A percentile compares a stretch with the other conserved stretches of the same genome.
Conservation (phyloP, 2,888 invertebrate species). For the Saturnia pavonia region DNA sequence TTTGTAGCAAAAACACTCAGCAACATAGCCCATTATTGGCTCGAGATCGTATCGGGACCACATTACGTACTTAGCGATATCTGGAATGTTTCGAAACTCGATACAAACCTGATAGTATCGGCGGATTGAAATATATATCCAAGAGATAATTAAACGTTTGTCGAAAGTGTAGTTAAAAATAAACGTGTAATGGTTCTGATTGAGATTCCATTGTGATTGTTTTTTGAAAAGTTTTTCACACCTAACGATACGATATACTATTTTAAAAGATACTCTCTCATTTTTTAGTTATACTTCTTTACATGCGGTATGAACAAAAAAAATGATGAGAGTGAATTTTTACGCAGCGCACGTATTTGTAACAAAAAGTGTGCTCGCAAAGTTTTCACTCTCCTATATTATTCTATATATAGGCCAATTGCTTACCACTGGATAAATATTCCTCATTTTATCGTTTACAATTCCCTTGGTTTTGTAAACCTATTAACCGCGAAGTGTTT, state of each 20-base stretch:
- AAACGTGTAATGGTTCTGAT: constrained; percentile 10
- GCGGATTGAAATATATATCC: constrained; percentile 16
- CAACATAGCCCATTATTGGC: constrained; percentile 9
- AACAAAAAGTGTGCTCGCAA: too few species aligned
- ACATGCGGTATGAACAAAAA: too few species aligned
- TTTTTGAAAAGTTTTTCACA: background rate
- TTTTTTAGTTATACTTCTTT: too few species aligned
- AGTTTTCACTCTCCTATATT: too few species aligned
- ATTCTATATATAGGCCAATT: too few species aligned
- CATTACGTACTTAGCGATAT: constrained; percentile 22
- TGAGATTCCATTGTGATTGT: constrained; percentile 4
- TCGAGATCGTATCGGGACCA: constrained; percentile 16
- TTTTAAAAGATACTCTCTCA: background rate
- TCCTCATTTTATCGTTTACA: too few species aligned
- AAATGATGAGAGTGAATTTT: too few species aligned
- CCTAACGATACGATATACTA: background rate
- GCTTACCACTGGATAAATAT: too few species aligned
- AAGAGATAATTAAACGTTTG: constrained; percentile 14
- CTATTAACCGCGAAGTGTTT: too few species aligned
- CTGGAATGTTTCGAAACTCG: constrained; percentile 20
- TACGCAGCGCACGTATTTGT: too few species aligned
- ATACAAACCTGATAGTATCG: constrained; percentile 18
- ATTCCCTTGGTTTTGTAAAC: too few species aligned
- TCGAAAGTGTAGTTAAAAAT: constrained; percentile 21
- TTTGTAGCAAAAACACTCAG: constrained; percentile 11